phyloP scores from a whole-genome alignment of 2,113 vertebrate genomes.

The Elephantulus edwardii region DNA sequence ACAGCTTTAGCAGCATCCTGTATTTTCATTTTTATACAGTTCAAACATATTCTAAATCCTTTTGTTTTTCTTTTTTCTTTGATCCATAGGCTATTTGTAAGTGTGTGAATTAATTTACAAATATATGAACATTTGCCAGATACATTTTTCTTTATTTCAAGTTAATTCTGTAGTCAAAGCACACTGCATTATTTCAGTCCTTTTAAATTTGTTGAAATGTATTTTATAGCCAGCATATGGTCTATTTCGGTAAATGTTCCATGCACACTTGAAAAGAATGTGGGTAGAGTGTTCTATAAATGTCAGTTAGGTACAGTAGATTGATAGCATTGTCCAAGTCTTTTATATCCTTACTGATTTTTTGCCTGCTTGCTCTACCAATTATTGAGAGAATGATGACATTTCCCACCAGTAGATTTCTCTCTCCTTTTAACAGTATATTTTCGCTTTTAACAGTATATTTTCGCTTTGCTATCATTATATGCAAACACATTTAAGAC shows the following conservation, averaged over 20 bases:
- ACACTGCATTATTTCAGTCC: constrained; percentile 8
- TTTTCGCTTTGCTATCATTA: not conserved
- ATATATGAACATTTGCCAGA: constrained; percentile 23
- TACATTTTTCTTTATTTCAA: not conserved
- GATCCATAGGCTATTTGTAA: not conserved
- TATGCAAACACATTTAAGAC: not conserved
- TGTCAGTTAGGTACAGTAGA: constrained; percentile 35
- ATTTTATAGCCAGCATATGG: not conserved
- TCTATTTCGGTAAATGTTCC: constrained; percentile 11
- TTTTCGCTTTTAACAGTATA: too few species aligned
- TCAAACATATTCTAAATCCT: not conserved
- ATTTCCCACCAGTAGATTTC: constrained; percentile 20
- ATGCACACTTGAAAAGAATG: constrained; percentile 1
- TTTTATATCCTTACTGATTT: constrained; percentile 10
- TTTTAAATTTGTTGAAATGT: constrained; percentile 29
- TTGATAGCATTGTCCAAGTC: not conserved
- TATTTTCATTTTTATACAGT: constrained; percentile 1
- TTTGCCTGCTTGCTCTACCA: not conserved
- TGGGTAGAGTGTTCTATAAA: not conserved
- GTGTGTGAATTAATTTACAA: constrained; percentile 23
- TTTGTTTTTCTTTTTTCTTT: constrained; percentile 23
- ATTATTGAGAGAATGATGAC: not conserved
- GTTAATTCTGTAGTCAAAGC: constrained; percentile 26
- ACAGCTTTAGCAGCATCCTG: not conserved
- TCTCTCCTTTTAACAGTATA: not conserved